phyloP scores from a whole-genome alignment of 2,888 invertebrate species.

The Dolichopus griseipennis region DNA sequence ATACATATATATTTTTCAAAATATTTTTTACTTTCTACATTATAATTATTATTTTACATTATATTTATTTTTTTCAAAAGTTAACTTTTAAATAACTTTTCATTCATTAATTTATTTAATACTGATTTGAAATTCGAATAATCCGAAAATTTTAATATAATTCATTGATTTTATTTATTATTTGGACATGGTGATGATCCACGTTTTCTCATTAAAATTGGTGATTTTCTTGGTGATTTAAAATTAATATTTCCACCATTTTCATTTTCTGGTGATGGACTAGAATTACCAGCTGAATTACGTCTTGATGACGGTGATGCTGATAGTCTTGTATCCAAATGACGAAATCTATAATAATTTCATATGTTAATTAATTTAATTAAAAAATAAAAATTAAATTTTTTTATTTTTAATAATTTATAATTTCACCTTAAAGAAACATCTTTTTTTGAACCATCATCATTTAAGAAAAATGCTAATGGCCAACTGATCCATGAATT shows the following conservation, averaged over 20 bases:
- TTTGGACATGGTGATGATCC: slow-evolving; percentile 33
- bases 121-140: too few species aligned
- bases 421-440: slow-evolving; percentile 61
- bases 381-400: slow-evolving; percentile 8
- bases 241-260: slow-evolving; percentile 34
- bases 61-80: too few species aligned
- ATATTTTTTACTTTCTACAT: too few species aligned
- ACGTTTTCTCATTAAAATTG: slow-evolving; percentile 39
- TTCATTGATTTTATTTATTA: slow-evolving; percentile 20
- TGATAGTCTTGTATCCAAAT: slow-evolving; percentile 73
- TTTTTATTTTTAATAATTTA: slow-evolving; percentile 10
- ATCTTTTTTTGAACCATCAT: slow-evolving; percentile 57
- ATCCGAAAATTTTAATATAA: too few species aligned
- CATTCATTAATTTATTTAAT: too few species aligned
- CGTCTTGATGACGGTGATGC: slow-evolving; percentile 57
- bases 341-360: slow-evolving; percentile 67
- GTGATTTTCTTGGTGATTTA: slow-evolving; percentile 48
- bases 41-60: too few species aligned
- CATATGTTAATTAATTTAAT: too few species aligned
- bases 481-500: slow-evolving; percentile 89
- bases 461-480: slow-evolving; percentile 76
- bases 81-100: too few species aligned
- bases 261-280: slow-evolving; percentile 50
- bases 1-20: too few species aligned
- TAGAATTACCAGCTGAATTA: slow-evolving; percentile 55